These are phyloP conservation scores for Palloptera scutellata DNA, from an alignment of 2,888 invertebrate genomes.

Conservation along the genomic window DNA sequence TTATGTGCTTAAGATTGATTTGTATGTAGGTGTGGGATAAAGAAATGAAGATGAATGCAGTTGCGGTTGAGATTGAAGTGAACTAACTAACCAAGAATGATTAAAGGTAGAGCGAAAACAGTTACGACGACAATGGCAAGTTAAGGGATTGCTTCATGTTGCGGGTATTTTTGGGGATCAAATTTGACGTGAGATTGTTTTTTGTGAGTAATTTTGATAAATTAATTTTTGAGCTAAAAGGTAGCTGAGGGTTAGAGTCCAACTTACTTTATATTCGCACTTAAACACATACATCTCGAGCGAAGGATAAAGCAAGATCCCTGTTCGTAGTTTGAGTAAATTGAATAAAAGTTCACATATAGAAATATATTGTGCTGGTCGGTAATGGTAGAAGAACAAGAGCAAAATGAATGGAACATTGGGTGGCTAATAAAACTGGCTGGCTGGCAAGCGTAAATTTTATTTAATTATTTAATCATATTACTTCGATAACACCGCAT, in stretches of 20 bases:
- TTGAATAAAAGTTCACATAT: no score
- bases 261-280: background rate
- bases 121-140: conserved; percentile 1
- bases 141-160: conserved; percentile 19
- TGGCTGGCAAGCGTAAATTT: no score
- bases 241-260: conserved; percentile 9
- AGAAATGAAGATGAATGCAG: conserved; percentile 59
- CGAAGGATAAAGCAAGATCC: no score
- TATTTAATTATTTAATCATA: no score
- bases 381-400: no score
- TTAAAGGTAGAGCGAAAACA: conserved; percentile 31
- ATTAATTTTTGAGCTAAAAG: conserved; percentile 52
- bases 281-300: background rate
- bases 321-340: no score
- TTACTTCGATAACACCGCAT: conserved; percentile 12
- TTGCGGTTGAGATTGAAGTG: conserved; percentile 46
- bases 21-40: conserved; percentile 3
- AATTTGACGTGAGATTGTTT: conserved; percentile 59
- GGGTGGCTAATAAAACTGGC: no score
- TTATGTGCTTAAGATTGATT: conserved; percentile 1
- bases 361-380: no score
- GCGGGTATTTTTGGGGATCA: conserved; percentile 44
- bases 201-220: conserved; percentile 56
- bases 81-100: conserved; percentile 34
- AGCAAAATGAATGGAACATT: no score